These are phyloP conservation scores for Orientallactaga bullata DNA, from an alignment of 2,113 vertebrate genomes.

Conservation along the genomic window DNA sequence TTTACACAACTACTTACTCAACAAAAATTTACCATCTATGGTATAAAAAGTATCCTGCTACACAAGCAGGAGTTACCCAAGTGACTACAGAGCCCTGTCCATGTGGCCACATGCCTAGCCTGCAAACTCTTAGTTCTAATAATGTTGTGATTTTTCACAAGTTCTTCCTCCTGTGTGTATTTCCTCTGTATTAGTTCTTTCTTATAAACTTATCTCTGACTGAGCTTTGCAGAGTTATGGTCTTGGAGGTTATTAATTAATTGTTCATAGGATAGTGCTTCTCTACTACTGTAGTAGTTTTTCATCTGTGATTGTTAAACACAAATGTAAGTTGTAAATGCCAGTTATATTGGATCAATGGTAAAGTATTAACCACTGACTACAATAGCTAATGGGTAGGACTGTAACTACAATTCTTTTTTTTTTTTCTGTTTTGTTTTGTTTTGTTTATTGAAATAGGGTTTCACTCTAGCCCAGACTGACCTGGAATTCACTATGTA, in stretches of 20 bases:
- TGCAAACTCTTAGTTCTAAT: background rate
- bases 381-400: background rate
- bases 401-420: background rate
- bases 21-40: background rate
- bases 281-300: background rate
- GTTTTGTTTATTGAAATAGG: too few species aligned
- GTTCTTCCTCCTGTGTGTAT: background rate
- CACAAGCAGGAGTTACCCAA: background rate
- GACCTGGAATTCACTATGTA: too few species aligned
- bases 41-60: background rate
- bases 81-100: background rate
- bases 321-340: conserved; percentile 43
- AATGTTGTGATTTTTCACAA: background rate
- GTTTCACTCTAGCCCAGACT: too few species aligned
- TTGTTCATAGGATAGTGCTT: background rate
- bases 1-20: background rate
- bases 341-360: background rate
- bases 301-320: conserved; percentile 16
- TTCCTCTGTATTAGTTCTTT: background rate
- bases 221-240: background rate
- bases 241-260: background rate
- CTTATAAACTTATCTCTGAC: background rate
- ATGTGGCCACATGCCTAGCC: background rate
- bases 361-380: background rate
- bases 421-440: too few species aligned